Evolutionary conservation across 2,113 vertebrate species (phyloP), one percentile per base, ranked within the genome.

Genomic region (Prinia subflava): DNA sequence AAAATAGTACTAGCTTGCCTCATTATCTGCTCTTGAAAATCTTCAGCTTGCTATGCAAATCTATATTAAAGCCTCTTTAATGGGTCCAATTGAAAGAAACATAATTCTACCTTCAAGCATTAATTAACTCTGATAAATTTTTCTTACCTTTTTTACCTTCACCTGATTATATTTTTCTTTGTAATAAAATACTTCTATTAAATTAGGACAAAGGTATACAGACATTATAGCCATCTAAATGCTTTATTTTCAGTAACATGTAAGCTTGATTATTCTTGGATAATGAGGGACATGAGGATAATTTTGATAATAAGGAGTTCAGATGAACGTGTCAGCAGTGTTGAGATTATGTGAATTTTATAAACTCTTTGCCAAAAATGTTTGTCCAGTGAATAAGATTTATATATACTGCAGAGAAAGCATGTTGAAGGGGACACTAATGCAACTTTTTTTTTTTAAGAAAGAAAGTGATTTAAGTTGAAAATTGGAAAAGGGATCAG

Each of bases 21-120:
- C 98, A 98, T 99, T 98, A 98, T 98, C 97, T 98, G 89, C 63
- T 87, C 97, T 98, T 98, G 96, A 98, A 97, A 95, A 96, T 97
- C 97, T 98, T 97, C 95, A 94, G 77, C 97, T 97, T 97, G 96
- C 97, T 94, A 96, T 98, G 97, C 98, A 98, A 98, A 98, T 98
- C 98, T 98, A 94, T 98, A 98, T 98, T 98, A 98, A 98, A 98
- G 93, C 98, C 96, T 81, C 23, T 95, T 97, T 98, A 98, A 98
- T 97, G 97, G 96, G 84, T 96, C 81, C 88, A 97, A 95, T 96
- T 98, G 97, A 95, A 96, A 97, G 96, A 97, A 96, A 87, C 69
- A 49, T 98, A 98, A 95, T 82, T 94, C 86, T 92, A 70, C 82
- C 87, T 95, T 95, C 56, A 93, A 94, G 93, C 79, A 76, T 95